These are phyloP conservation scores for Nylanderia fulva DNA, from an alignment of 1,140 invertebrate species.

Conservation along the genomic window DNA sequence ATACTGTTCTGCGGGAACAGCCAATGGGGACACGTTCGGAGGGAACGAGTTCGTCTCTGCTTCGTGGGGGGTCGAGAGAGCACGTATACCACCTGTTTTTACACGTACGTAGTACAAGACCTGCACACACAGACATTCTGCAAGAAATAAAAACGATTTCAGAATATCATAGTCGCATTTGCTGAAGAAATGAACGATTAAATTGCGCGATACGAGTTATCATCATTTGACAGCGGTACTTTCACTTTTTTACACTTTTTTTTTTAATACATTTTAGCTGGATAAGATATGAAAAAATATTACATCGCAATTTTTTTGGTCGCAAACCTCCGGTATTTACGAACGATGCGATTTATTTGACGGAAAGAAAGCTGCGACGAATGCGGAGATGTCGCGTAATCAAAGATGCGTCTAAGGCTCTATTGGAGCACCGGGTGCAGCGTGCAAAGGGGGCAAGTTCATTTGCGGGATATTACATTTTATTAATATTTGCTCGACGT, in stretches of 20 bases:
- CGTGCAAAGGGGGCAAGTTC: slow-evolving; percentile 18
- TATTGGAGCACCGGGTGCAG: slow-evolving; percentile 30
- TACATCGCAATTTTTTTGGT: not conserved
- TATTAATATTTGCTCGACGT: slow-evolving; percentile 76
- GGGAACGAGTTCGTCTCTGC: slow-evolving; percentile 73
- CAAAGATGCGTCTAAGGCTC: slow-evolving; percentile 48
- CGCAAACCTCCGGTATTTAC: not conserved
- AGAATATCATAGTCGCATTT: not conserved
- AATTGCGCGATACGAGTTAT: not conserved
- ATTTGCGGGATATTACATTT: slow-evolving; percentile 75
- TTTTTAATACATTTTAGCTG: not conserved
- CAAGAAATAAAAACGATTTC: slow-evolving; percentile 13
- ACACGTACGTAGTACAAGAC: not conserved
- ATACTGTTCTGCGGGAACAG: slow-evolving; percentile 36
- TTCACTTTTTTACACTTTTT: too few relatives aligned
- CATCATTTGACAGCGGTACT: not conserved
- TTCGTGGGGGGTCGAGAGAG: slow-evolving; percentile 64
- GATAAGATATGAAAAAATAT: not conserved
- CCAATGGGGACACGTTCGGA: slow-evolving; percentile 69
- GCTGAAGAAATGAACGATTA: not conserved
- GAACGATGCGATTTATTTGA: slow-evolving; percentile 42
- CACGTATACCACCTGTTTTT: slow-evolving; percentile 29
- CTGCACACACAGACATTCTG: slow-evolving; percentile 51
- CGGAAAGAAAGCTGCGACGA: not conserved
- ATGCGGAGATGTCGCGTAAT: slow-evolving; percentile 32